Percentiles rank a stretch among this genome's conserved stretches.
These are phyloP conservation scores for Leptopterna dolabrata DNA, from an alignment of 2,888 invertebrate species.

Conservation along the genomic window DNA sequence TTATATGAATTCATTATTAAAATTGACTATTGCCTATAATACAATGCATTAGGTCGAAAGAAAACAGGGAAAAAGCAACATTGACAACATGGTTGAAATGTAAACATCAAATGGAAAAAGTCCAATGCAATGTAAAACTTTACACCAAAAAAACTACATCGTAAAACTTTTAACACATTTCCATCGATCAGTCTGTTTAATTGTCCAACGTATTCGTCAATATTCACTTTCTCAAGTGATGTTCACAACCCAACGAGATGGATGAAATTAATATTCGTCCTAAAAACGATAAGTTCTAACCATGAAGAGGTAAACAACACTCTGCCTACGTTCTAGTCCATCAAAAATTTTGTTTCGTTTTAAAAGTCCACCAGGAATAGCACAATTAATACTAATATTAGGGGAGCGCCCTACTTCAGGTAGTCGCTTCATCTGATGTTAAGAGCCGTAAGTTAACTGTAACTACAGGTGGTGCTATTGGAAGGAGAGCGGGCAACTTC, in stretches of 20 bases:
- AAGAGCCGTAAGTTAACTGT: too few relatives aligned
- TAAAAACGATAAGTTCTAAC: background rate
- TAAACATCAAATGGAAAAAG: constrained; percentile 13
- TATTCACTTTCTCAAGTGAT: background rate
- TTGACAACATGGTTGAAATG: background rate
- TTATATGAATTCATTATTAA: constrained; percentile 9
- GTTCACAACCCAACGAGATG: constrained; percentile 7
- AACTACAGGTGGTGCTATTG: too few relatives aligned
- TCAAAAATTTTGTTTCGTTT: background rate
- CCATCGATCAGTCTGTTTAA: background rate
- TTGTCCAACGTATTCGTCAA: background rate
- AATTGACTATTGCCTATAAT: constrained; percentile 47
- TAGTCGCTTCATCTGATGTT: too few relatives aligned
- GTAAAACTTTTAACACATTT: background rate
- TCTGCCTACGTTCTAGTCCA: background rate
- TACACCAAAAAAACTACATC: background rate
- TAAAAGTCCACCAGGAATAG: background rate
- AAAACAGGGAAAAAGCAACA: background rate
- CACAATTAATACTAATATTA: background rate
- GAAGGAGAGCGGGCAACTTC: too few relatives aligned
- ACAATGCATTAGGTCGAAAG: background rate
- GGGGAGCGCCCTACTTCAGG: too few relatives aligned
- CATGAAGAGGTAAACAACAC: background rate
- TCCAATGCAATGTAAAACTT: background rate
- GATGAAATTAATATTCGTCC: background rate